These are phyloP conservation scores for Eumacrocentrus americanus DNA, from an alignment of 2,888 invertebrate genomes.

Conservation along the genomic window DNA sequence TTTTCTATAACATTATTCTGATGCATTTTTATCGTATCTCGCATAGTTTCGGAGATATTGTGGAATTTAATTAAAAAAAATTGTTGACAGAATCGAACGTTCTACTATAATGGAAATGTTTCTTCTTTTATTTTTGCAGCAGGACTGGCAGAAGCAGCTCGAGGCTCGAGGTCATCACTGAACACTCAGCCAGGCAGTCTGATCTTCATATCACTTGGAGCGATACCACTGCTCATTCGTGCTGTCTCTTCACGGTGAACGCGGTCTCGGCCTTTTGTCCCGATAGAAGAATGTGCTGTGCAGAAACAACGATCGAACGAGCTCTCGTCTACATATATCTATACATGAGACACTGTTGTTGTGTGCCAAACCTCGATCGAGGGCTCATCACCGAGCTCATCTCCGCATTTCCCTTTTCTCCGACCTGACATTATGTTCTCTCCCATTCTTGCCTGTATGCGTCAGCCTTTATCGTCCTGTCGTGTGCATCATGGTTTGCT, in stretches of 20 bases:
- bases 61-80: too few relatives aligned
- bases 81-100: neutral
- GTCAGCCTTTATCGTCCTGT: neutral
- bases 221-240: conserved; percentile 34
- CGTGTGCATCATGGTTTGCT: neutral
- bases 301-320: conserved; percentile 19
- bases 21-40: neutral
- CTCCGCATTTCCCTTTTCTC: neutral
- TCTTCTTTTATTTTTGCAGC: conserved; percentile 22
- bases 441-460: conserved; percentile 1
- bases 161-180: conserved; percentile 48
- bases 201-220: conserved; percentile 31
- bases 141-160: conserved; percentile 57
- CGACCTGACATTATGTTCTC: neutral
- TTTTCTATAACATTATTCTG: neutral
- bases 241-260: conserved; percentile 40
- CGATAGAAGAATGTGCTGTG: conserved; percentile 12
- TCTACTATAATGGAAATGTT: neutral
- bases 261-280: conserved; percentile 6
- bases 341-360: conserved; percentile 15
- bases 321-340: conserved; percentile 8
- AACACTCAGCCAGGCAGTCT: conserved; percentile 33
- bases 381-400: conserved; percentile 17
- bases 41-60: too few relatives aligned
- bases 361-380: conserved; percentile 28